Conservation (phyloP, 2,113 vertebrate species). For the Holacanthus passer region DNA sequence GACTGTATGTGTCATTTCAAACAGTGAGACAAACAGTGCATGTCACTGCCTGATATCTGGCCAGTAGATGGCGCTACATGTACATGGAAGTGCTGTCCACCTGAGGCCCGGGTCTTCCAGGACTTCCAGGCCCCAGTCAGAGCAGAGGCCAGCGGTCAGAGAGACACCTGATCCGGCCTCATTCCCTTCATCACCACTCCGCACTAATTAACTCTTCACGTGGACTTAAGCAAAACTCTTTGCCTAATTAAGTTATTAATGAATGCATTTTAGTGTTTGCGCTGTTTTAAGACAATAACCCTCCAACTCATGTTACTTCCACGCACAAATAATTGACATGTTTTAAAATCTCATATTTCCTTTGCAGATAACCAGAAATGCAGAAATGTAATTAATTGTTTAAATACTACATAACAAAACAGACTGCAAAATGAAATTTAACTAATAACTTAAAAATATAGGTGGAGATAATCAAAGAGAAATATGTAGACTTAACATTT, state of each 20-base stretch:
- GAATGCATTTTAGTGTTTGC: neutral
- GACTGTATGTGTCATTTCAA: neutral
- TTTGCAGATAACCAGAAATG: neutral
- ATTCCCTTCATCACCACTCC: conserved; percentile 69
- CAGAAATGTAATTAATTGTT: neutral
- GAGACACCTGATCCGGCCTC: conserved; percentile 74
- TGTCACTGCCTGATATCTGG: neutral
- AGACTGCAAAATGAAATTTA: neutral
- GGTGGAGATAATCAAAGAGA: neutral
- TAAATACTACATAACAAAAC: neutral
- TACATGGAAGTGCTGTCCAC: conserved; percentile 53
- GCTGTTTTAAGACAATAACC: neutral
- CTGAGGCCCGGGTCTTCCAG: conserved; percentile 28
- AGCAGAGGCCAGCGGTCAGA: conserved; percentile 61
- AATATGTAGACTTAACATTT: neutral
- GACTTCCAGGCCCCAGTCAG: conserved; percentile 19
- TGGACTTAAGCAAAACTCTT: conserved; percentile 33
- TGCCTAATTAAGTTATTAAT: conserved; percentile 43
- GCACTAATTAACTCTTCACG: conserved; percentile 64
- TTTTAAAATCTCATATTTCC: neutral
- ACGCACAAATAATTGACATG: neutral
- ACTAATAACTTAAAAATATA: neutral
- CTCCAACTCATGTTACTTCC: neutral
- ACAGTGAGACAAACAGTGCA: neutral
- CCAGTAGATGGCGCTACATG: conserved; percentile 84